These are phyloP conservation scores for Phocoena phocoena DNA, from an alignment of 2,113 vertebrate genomes.

Conservation along the genomic window DNA sequence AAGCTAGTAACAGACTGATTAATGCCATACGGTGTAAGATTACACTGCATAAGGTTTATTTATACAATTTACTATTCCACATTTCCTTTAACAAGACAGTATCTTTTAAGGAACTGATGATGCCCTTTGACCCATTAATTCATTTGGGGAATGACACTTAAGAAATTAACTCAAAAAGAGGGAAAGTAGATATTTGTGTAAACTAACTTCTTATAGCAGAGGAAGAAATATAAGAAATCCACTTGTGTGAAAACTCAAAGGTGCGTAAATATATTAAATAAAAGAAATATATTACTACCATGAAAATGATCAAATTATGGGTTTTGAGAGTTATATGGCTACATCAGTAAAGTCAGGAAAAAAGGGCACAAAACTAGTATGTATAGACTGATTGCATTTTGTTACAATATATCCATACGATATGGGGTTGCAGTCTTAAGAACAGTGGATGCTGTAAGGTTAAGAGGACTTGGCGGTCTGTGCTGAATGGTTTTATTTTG, in stretches of 20 bases:
- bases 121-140: slow-evolving; percentile 60
- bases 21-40: slow-evolving; percentile 69
- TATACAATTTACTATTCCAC: slow-evolving; percentile 53
- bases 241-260: slow-evolving; percentile 1
- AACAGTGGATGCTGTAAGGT: background rate
- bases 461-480: background rate
- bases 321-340: slow-evolving; percentile 16
- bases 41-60: slow-evolving; percentile 67
- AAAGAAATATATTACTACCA: slow-evolving; percentile 32
- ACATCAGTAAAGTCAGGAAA: background rate
- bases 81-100: slow-evolving; percentile 60
- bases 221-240: slow-evolving; percentile 35
- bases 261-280: slow-evolving; percentile 32
- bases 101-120: slow-evolving; percentile 61
- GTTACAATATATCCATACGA: background rate
- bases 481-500: slow-evolving; percentile 29
- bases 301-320: slow-evolving; percentile 14
- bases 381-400: slow-evolving; percentile 20
- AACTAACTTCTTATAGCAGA: slow-evolving; percentile 39
- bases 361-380: background rate
- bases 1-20: slow-evolving; percentile 72
- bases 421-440: background rate
- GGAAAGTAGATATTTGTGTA: slow-evolving; percentile 44
- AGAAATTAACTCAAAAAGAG: slow-evolving; percentile 48
- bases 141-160: slow-evolving; percentile 54